Evolutionary conservation across 2,888 invertebrate species (phyloP), one percentile per base, ranked within the genome.

Genomic region (Acleris literana): DNA sequence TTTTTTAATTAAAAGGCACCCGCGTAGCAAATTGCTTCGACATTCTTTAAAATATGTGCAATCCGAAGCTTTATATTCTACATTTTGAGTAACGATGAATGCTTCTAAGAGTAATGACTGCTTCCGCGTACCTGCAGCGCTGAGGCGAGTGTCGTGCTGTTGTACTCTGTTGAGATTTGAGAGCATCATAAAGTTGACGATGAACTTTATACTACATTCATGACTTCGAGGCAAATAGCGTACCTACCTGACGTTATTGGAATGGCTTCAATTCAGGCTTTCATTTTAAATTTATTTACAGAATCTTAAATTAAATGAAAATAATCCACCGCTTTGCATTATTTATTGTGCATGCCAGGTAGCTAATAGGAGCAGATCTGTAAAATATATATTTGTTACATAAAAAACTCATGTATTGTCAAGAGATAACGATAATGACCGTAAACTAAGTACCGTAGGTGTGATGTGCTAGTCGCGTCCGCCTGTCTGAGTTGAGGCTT

Each of bases 241-340:
- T 62, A 66, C 52, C 61, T 79, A 81, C 78, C 77, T 85, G 78
- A 83, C 84, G 73, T 86, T 85, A 85, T 78, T 88, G 92, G 92
- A 92, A 92, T 92, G 92, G 92, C 92, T 92, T 92, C 74, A 78
- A 86, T 85, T 81, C 84, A 82, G 85, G 92, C 92, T 92, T 91
- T 79, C 82, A 81, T 86, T 85, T 88, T 88, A 74, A 88, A 81
- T 88, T 91, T 82, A 78, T 79, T 85, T 83, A 79, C 67, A 72
- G 74, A 77, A 72, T 80, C 69, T 75, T 73, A 83, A 81, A 72
- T 73, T 79, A 83, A 81, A 82, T 75, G 83, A 80, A 84, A 65
- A 66, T 81, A 81, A 84, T 76, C 86, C 90, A 92, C 90, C 82
- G 92, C 92, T 92, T 92, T 88, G 92, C 92, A 90, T 90, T 90